Evolutionary conservation across 1,140 invertebrate genomes (phyloP), one percentile per base, ranked within the genome.

Genomic region (Solen grandis): DNA sequence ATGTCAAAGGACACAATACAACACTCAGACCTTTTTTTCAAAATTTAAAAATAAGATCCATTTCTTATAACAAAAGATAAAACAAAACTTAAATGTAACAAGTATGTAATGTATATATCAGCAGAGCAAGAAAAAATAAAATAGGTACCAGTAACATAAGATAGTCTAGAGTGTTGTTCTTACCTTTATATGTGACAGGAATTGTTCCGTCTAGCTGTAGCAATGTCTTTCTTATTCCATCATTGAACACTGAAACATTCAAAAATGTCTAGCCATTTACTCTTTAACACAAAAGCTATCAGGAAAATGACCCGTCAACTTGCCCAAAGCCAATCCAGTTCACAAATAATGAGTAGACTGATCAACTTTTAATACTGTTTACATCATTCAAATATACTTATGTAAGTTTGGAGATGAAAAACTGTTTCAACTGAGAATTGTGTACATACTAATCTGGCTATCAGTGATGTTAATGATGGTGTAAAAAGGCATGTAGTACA

Each of bases 151-250:
- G n/a, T n/a, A n/a, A n/a, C n/a, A n/a, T n/a, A n/a, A n/a, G n/a
- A n/a, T n/a, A n/a, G n/a, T n/a, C n/a, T n/a, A n/a, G n/a, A n/a
- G n/a, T n/a, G n/a, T n/a, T n/a, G n/a, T n/a, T 60, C 50, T 59
- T 85, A 94, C 97, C 96, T 95, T 96, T 97, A 90, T 96, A 99
- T 41, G 93, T 93, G 1, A 99, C 96, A 35, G 98, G 97, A 89
- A 99, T 97, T 19, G 98, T 99, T 65, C 98, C 98, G 89, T 95
- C 94, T 19, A 99, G 93, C 90, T 96, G 96, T 14, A 98, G 92
- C 69, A 99, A 93, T 75, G 97, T 95, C 92, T 96, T 96, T 70
- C 93, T 92, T 19, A 93, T 94, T 46, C 98, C 97, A 95, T 98
- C 96, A 91, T 97, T 97, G 90, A 98, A 98, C 33, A 96, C 97